Base-by-base conservation (phyloP, 2,113 vertebrate species). In the Centrocercus urophasianus region DNA sequence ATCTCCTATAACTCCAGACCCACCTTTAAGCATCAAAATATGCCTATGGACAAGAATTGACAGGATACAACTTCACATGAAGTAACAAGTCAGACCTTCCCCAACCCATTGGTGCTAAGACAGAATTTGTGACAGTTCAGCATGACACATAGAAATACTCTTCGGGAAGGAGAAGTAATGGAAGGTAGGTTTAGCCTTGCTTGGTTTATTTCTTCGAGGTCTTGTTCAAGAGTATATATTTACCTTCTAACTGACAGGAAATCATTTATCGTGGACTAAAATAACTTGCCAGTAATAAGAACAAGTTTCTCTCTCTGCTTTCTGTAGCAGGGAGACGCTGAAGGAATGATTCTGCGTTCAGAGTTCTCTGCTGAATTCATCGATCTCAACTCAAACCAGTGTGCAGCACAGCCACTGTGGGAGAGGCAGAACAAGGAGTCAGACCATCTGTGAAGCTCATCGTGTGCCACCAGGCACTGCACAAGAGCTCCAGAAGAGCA, bases 341-440 rank as follows among this genome's bases (percentile, higher is more conserved):
- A 60, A 83, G 0, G 34, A 88, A 21, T 1, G 10, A 30, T 73
- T 83, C 50, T 5, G 0, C 13, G 42, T 50, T 83, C 50, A 21
- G 67, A 85, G 9, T 24, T 91, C 75, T 89, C 93, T 64, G 72
- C 50, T 74, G 83, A 86, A 93, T 86, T 88, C 78, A 59, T 28
- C 9, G 1, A 66, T 56, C 0, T 0, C 57, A 20, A 13, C 76
- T 96, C 92, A 96, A 93, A 94, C 20, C 79, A 96, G 47, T 1
- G 90, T 91, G 88, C 88, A 96, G 90, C 93, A 94, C 72, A 96
- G 65, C 93, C 95, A 96, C 95, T 96, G 67, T 47, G 69, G 85
- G 60, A 93, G 56, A 90, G 88, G 93, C 30, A 94, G 45, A 93
- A 80, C 50, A 83, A 77, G 57, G 7, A 83, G 56, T 95, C 72